Evolutionary conservation across 2,888 invertebrate species (phyloP), one percentile per base, ranked within the genome.

Genomic region (Phengaris alcon): DNA sequence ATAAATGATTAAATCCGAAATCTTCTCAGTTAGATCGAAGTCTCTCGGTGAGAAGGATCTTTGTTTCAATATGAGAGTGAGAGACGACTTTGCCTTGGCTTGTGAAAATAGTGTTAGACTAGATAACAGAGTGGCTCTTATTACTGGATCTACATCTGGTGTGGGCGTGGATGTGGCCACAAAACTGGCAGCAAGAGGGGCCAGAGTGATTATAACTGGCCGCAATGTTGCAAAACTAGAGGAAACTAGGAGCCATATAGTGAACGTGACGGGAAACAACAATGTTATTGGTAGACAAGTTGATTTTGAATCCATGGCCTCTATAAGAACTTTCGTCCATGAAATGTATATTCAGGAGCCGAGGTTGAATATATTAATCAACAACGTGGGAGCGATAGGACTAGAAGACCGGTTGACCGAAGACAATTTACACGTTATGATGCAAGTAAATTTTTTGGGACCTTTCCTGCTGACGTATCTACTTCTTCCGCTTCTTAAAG

Each of bases 371-470:
- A 88, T 90, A 12, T 77, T 91, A 7, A 85, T 91, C 22, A 91
- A 91, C 77, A 90, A 90, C 82, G 94, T 95, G 2, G 95, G 95
- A 7, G 88, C 93, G 0, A 90, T 89, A 2, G 83, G 78, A 6
- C 59, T 79, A 52, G 86, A 87, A 22, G 91, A 94, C 75, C 87
- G 84, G 78, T 79, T 91, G 59, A 95, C 95, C 0, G 89, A 93
- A 79, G 95, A 96, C 79, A 95, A 94, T 4, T 88, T 96, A 51
- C 95, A 96, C 76, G 80, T 90, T 7, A 94, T 94, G 79, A 95
- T 96, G 94, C 95, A 95, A 79, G 94, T 95, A 13, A 90, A 91
- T 76, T 90, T 89, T 75, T 90, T 88, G 74, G 90, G 89, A 2
- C 78, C 86, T 0, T 90, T 90, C 74, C 81, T 91, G 0, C 78